A percentile compares a stretch with the other conserved stretches of the same genome.
phyloP scores from a whole-genome alignment of 1,140 invertebrate species.

The Heterodera carotae region DNA sequence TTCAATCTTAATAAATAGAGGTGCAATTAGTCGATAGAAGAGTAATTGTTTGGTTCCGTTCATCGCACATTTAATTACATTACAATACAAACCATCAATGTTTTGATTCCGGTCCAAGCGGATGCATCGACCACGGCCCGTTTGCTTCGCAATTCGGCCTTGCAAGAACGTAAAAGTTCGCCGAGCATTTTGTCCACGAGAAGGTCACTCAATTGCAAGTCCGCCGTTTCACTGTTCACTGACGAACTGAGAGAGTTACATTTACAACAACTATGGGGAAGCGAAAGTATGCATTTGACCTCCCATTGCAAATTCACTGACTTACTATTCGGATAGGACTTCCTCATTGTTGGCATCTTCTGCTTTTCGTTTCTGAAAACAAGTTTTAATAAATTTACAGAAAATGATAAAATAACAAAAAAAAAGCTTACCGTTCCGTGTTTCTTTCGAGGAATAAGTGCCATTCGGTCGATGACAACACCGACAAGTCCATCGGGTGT shows the following conservation, averaged over 20 bases:
- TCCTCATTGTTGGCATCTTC: neutral
- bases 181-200: slow-evolving; percentile 11
- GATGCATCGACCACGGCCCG: neutral
- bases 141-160: slow-evolving; percentile 4
- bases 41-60: no score
- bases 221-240: neutral
- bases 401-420: neutral
- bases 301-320: no score
- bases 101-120: neutral
- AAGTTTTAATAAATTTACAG: neutral
- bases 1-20: slow-evolving; percentile 11
- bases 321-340: neutral
- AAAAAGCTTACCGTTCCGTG: slow-evolving; percentile 19
- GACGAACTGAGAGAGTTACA: neutral
- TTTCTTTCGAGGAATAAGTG: slow-evolving; percentile 30
- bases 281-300: neutral
- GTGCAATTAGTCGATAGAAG: no score
- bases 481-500: slow-evolving; percentile 18
- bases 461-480: slow-evolving; percentile 25
- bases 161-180: slow-evolving; percentile 1
- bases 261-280: neutral
- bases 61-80: neutral
- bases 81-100: slow-evolving; percentile 11
- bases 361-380: slow-evolving; percentile 16
- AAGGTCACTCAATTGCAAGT: neutral